Evolutionary conservation across 2,888 invertebrate genomes (phyloP).

Genomic region (Chironomus tentans): DNA sequence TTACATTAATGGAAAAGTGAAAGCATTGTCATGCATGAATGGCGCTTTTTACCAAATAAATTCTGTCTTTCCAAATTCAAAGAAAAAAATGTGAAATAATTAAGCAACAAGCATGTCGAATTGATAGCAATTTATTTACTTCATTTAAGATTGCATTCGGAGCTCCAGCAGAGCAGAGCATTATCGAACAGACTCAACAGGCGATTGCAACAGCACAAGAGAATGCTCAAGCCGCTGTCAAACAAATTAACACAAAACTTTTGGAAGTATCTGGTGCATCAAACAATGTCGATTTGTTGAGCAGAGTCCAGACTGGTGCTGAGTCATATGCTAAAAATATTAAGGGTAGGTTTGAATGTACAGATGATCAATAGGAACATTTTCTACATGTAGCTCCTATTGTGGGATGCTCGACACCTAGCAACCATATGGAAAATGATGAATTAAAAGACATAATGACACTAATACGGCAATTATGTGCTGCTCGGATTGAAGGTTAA

Average conservation of each 20-base stretch:
- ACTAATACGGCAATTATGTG: no score
- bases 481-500: no score
- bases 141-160: neutral
- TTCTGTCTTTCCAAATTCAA: neutral
- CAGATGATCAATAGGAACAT: no score
- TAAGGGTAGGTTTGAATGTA: neutral
- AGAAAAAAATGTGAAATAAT: neutral
- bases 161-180: neutral
- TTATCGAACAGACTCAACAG: neutral
- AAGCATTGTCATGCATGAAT: conserved; percentile 9
- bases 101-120: conserved; percentile 9
- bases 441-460: no score
- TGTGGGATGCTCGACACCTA: no score
- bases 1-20: neutral
- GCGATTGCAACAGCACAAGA: neutral
- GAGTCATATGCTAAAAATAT: conserved; percentile 16
- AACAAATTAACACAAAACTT: neutral
- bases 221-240: neutral
- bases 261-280: neutral
- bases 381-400: no score
- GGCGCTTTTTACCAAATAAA: no score
- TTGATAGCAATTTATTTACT: neutral
- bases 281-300: conserved; percentile 4
- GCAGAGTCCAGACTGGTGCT: neutral
- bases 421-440: no score